Percentiles rank a stretch among this genome's conserved stretches.
These are phyloP conservation scores for Rotaria socialis DNA, from an alignment of 2,888 invertebrate genomes.

Conservation along the genomic window DNA sequence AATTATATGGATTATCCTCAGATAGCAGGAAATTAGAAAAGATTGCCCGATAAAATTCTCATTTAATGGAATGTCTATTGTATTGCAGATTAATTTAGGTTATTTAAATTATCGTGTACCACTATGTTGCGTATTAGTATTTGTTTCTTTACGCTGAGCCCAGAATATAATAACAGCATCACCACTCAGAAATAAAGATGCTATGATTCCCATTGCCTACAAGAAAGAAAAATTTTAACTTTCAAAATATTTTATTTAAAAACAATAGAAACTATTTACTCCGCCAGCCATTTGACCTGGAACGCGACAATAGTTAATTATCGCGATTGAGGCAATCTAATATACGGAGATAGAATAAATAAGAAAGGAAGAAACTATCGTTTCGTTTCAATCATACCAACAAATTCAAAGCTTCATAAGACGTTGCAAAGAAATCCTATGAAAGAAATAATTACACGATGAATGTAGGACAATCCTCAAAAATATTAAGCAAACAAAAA, in stretches of 20 bases:
- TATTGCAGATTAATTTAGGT: too few relatives aligned
- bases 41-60: background rate
- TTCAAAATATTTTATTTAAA: background rate
- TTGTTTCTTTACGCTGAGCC: background rate
- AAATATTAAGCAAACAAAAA: background rate
- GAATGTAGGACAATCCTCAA: background rate
- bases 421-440: conserved; percentile 23
- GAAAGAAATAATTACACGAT: background rate
- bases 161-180: background rate
- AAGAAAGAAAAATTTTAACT: background rate
- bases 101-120: background rate
- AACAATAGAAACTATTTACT: background rate
- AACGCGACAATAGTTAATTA: background rate
- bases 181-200: background rate
- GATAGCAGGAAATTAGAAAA: background rate
- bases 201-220: background rate
- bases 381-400: background rate
- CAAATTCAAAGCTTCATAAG: background rate
- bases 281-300: conserved; percentile 6
- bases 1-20: background rate
- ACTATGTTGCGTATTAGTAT: background rate
- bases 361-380: background rate
- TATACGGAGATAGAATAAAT: background rate
- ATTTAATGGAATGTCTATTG: background rate
- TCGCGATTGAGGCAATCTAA: background rate